Percentiles rank a stretch among this genome's conserved stretches.
phyloP scores from a whole-genome alignment of 2,113 vertebrate genomes.

The Helogale parvula region DNA sequence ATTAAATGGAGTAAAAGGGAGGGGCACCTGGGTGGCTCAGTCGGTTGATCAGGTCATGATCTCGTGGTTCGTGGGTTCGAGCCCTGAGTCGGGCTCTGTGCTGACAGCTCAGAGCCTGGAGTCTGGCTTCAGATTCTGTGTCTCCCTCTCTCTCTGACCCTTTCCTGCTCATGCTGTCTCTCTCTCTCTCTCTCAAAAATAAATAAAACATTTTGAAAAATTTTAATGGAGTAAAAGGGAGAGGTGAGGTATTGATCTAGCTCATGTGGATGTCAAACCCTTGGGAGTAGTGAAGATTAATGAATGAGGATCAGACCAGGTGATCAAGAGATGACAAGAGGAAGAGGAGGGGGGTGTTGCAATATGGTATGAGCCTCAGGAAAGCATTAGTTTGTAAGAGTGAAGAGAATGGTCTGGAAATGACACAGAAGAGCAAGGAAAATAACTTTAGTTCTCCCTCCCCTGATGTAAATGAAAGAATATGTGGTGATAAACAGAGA shows the following conservation, averaged over 20 bases:
- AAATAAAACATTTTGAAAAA: no score
- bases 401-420: not conserved
- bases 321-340: not conserved
- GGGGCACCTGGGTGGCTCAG: not conserved
- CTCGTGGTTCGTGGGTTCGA: no score
- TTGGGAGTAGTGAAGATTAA: not conserved
- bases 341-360: not conserved
- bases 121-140: no score
- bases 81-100: no score
- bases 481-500: not conserved
- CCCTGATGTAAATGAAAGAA: not conserved
- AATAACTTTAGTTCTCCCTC: not conserved
- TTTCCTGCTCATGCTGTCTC: no score
- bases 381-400: not conserved
- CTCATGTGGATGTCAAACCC: not conserved
- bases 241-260: not conserved
- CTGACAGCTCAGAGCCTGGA: no score
- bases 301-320: not conserved
- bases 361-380: not conserved
- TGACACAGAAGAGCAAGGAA: not conserved
- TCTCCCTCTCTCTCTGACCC: no score
- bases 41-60: no score
- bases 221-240: not conserved
- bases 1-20: not conserved
- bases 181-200: no score